Evolutionary conservation across 2,888 invertebrate species (phyloP).

Genomic region (Sabatieria punctata): DNA sequence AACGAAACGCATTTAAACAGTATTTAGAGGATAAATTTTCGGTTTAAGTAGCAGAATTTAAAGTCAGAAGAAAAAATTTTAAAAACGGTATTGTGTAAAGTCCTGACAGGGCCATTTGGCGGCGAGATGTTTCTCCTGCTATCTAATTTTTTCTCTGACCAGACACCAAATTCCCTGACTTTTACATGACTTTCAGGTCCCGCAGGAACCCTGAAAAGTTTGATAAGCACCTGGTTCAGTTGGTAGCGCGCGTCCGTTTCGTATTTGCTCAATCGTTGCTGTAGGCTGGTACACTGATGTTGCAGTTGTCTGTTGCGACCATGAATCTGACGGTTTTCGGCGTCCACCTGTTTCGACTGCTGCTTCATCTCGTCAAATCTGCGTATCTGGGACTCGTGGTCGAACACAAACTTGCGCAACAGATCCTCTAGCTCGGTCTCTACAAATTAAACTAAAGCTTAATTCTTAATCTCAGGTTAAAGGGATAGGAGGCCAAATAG

Average conservation of each 20-base stretch:
- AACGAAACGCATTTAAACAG: too few species aligned
- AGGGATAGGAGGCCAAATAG: too few species aligned
- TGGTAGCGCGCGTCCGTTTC: not conserved
- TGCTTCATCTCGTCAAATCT: slow-evolving; percentile 12
- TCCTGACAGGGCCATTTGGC: too few species aligned
- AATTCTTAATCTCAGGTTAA: not conserved
- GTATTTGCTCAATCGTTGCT: not conserved
- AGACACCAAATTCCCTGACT: too few species aligned
- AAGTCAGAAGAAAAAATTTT: not conserved
- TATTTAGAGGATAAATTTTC: too few species aligned
- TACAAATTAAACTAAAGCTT: not conserved
- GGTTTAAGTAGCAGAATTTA: not conserved
- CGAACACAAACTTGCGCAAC: slow-evolving; percentile 8
- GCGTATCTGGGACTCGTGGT: slow-evolving; percentile 10
- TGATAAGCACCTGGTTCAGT: slow-evolving; percentile 1
- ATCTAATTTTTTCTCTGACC: too few species aligned
- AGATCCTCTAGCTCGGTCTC: not conserved
- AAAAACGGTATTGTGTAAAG: not conserved
- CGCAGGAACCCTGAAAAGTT: not conserved
- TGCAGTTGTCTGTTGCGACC: not conserved
- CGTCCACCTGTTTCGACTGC: slow-evolving; percentile 10
- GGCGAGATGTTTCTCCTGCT: too few species aligned
- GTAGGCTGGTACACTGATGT: not conserved
- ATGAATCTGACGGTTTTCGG: not conserved
- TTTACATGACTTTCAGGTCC: too few species aligned